Evolutionary conservation across 2,888 invertebrate species (phyloP).

Genomic region (Brachynemurus nebulosus): DNA sequence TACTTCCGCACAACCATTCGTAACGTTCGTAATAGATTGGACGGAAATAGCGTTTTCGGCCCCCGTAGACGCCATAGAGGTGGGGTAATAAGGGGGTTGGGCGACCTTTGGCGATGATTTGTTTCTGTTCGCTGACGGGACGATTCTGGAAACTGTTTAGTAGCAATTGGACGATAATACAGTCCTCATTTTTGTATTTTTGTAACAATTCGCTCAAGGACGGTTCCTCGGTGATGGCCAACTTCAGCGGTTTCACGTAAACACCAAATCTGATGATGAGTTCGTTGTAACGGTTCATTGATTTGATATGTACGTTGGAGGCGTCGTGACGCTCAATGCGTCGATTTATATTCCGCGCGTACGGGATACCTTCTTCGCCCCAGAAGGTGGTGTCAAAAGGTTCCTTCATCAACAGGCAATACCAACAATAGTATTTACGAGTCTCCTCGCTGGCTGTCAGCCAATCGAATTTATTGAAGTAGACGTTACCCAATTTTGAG

Average conservation of each 20-base stretch:
- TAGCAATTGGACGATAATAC: background rate
- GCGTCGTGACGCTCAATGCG: background rate
- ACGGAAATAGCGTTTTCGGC: too few relatives aligned
- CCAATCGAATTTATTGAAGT: background rate
- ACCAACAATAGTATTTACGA: background rate
- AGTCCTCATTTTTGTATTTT: background rate
- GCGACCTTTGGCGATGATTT: background rate
- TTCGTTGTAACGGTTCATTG: background rate
- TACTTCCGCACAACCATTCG: background rate
- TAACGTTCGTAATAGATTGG: background rate
- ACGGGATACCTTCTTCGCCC: background rate
- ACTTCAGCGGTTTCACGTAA: background rate
- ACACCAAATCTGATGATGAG: background rate
- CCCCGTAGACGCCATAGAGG: too few relatives aligned
- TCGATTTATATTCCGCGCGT: background rate
- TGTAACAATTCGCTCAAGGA: background rate
- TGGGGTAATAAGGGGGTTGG: background rate
- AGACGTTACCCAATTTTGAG: background rate
- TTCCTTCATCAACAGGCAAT: background rate
- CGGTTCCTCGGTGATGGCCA: background rate
- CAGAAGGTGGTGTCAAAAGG: background rate
- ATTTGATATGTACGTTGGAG: background rate
- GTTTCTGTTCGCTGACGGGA: background rate
- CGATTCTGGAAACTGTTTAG: background rate
- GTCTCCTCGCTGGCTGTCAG: background rate